These are phyloP conservation scores for Hipparchia sbordonii DNA, from an alignment of 2,888 invertebrate genomes.

Conservation along the genomic window DNA sequence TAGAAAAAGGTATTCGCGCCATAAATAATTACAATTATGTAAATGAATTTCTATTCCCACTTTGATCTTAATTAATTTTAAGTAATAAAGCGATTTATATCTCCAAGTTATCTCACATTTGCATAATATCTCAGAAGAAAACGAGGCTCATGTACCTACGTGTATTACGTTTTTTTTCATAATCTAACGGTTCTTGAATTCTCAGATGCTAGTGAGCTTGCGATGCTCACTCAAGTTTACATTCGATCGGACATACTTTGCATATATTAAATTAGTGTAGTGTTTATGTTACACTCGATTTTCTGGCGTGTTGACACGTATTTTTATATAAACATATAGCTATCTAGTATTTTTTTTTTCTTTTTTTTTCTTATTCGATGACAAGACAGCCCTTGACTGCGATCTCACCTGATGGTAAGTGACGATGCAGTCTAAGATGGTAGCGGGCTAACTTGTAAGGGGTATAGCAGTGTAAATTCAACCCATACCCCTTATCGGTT, in stretches of 20 bases:
- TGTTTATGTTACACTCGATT: not conserved
- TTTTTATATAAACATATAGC: not conserved
- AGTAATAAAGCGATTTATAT: slow-evolving; percentile 34
- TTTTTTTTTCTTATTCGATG: too few relatives aligned
- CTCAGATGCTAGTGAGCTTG: slow-evolving; percentile 1
- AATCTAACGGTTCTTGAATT: slow-evolving; percentile 16
- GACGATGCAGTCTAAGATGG: too few relatives aligned
- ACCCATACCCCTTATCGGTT: too few relatives aligned
- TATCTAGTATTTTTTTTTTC: too few relatives aligned
- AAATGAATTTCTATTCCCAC: slow-evolving; percentile 23
- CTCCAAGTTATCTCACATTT: slow-evolving; percentile 26
- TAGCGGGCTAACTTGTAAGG: too few relatives aligned
- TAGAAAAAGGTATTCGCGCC: slow-evolving; percentile 24
- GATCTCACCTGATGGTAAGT: too few relatives aligned
- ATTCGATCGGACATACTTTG: slow-evolving; percentile 9
- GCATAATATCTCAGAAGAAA: slow-evolving; percentile 27
- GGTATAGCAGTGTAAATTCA: too few relatives aligned
- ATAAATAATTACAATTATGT: slow-evolving; percentile 32
- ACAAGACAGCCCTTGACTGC: too few relatives aligned
- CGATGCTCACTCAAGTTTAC: not conserved
- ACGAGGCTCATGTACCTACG: slow-evolving; percentile 5
- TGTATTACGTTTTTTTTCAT: slow-evolving; percentile 2
- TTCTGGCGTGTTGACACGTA: not conserved
- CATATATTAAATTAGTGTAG: not conserved
- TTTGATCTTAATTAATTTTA: slow-evolving; percentile 35